These are phyloP conservation scores for Scylla paramamosain DNA, from an alignment of 1,140 invertebrate genomes.

Conservation along the genomic window DNA sequence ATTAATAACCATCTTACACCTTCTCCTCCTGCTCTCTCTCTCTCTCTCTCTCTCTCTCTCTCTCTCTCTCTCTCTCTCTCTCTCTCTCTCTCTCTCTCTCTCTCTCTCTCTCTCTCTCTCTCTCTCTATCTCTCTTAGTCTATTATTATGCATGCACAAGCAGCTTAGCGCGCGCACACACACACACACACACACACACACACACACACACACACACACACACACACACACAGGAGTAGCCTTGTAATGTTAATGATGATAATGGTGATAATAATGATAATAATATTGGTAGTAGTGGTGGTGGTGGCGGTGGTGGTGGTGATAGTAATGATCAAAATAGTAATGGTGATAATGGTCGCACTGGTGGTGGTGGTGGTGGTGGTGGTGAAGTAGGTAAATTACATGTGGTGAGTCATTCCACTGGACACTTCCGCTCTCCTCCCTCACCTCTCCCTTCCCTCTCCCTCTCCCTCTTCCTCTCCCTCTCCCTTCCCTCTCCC, in stretches of 20 bases:
- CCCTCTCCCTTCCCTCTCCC: no score
- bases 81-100: not conserved
- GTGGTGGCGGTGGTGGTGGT: not conserved
- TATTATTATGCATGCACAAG: not conserved
- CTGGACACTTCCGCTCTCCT: slow-evolving; percentile 5
- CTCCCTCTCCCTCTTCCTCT: no score
- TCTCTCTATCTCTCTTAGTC: not conserved
- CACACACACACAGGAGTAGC: not conserved
- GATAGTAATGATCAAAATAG: not conserved
- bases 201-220: slow-evolving; percentile 11
- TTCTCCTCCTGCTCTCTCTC: slow-evolving; percentile 10
- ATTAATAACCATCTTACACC: slow-evolving; percentile 10
- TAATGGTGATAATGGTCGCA: not conserved
- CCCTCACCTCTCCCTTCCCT: not conserved
- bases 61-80: not conserved
- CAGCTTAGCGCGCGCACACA: not conserved
- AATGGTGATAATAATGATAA: not conserved
- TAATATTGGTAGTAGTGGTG: not conserved
- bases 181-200: slow-evolving; percentile 45
- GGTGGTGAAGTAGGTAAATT: not conserved
- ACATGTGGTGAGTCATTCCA: not conserved
- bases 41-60: slow-evolving; percentile 32
- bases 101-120: not conserved
- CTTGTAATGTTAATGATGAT: no score
- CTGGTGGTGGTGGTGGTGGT: not conserved